phyloP scores from a whole-genome alignment of 2,888 invertebrate species.

The Pocota personata region DNA sequence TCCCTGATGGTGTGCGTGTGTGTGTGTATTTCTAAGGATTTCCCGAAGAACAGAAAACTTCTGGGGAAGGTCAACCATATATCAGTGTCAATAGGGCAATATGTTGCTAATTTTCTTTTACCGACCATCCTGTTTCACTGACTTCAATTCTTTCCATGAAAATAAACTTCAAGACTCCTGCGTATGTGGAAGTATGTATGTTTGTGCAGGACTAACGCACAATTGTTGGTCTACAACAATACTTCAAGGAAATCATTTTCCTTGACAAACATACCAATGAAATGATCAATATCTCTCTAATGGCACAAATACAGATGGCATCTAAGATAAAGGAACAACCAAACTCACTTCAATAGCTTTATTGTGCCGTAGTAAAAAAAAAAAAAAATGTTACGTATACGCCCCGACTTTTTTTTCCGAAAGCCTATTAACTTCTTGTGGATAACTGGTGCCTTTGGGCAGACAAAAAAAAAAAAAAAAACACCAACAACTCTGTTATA shows the following conservation, averaged over 20 bases:
- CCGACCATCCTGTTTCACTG: background rate
- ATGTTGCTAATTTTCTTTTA: constrained; percentile 13
- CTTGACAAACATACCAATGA: background rate
- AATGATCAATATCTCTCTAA: constrained; percentile 4
- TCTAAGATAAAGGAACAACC: background rate
- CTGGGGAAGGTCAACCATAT: constrained; percentile 4
- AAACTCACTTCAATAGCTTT: background rate
- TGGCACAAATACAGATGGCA: background rate
- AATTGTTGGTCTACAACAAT: background rate
- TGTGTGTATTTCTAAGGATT: background rate
- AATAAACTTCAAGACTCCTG: background rate
- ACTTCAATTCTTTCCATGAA: background rate
- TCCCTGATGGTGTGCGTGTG: background rate
- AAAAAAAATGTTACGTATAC: constrained; percentile 44
- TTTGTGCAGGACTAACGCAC: background rate
- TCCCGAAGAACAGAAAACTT: background rate
- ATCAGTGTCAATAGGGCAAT: constrained; percentile 15
- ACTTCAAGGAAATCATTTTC: background rate
- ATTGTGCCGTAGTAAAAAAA: background rate
- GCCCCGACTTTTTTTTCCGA: background rate
- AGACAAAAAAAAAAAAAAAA: background rate
- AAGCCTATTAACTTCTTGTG: constrained; percentile 1
- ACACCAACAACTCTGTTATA: background rate
- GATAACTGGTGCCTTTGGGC: background rate
- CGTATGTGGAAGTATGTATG: too few species aligned